Base-by-base conservation (phyloP, 2,888 invertebrate species). In the Coecobrya sp. region DNA sequence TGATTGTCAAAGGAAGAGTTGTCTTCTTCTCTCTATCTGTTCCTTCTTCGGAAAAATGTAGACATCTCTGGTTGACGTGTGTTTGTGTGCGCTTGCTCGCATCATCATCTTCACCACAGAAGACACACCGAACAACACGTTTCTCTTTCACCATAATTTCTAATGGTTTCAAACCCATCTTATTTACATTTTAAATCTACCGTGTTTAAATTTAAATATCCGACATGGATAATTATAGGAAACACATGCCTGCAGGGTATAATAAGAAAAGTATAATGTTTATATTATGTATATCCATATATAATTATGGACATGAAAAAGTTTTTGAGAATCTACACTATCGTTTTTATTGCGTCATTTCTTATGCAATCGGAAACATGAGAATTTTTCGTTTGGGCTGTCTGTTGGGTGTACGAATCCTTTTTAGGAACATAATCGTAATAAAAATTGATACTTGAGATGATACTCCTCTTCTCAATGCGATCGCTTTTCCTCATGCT, bases 171-270 rank as follows among this genome's bases (percentile, higher is more conserved):
- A 52, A n/a, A 49, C 36, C n/a, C 49, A 36, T 81, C 81, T 81
- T 81, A 81, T 81, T 81, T 81, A 81, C 81, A 81, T 55, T 81
- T 81, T 81, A 81, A 81, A 81, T 81, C 81, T 30, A 81, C 55
- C n/a, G n/a, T n/a, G 79, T 79, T 79, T 79, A 79, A 55, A 55
- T 55, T 81, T 55, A 81, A 81, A 81, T 81, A 55, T 81, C 52
- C n/a, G 81, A 22, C 11, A 22, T 5, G 81, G 81, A 81, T 81
- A 81, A 81, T 81, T 81, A 81, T 81, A 81, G 81, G 49, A 79
- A 49, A 16, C 11, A 19, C 19, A 55, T 19, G 62, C 62, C 62
- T 62, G 3, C 1, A 22, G 62, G 22, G 2, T 10, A 11, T 22
- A 22, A 52, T 13, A 52, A 3, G 19, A 10, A 68, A 19, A 10